Evolutionary conservation across 2,888 invertebrate genomes (phyloP).

Genomic region (Choreutis nemorana): DNA sequence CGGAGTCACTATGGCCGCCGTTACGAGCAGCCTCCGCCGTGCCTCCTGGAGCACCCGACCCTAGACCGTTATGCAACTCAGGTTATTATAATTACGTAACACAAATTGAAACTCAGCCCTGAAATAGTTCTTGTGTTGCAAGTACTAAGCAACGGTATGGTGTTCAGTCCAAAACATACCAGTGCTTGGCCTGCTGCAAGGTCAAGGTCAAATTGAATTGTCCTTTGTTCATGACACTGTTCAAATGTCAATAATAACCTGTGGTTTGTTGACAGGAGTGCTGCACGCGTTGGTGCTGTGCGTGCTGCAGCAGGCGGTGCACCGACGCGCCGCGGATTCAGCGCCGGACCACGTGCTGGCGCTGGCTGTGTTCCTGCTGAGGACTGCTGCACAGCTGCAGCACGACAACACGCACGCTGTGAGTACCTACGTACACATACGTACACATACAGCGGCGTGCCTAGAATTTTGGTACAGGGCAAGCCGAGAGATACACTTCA

Average conservation of each 20-base stretch:
- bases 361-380: conserved; percentile 84
- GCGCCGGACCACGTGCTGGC: conserved; percentile 85
- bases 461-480: not conserved
- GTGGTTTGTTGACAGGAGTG: conserved; percentile 25
- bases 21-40: conserved; percentile 31
- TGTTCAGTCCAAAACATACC: too few relatives aligned
- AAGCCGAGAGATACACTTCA: not conserved
- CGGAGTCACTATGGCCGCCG: conserved; percentile 46
- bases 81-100: conserved; percentile 13
- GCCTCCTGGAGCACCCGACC: conserved; percentile 36
- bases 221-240: too few relatives aligned
- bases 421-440: not conserved
- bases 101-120: not conserved
- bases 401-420: conserved; percentile 8
- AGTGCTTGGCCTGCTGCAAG: too few relatives aligned
- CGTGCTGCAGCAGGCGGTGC: conserved; percentile 85
- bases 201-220: too few relatives aligned
- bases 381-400: conserved; percentile 73
- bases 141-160: too few relatives aligned
- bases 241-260: too few relatives aligned
- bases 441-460: not conserved
- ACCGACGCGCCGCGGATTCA: conserved; percentile 50
- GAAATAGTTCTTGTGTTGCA: too few relatives aligned
- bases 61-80: conserved; percentile 39
- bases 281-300: conserved; percentile 73